Conservation (phyloP, 2,888 invertebrate genomes). For the Euzophera pinguis region DNA sequence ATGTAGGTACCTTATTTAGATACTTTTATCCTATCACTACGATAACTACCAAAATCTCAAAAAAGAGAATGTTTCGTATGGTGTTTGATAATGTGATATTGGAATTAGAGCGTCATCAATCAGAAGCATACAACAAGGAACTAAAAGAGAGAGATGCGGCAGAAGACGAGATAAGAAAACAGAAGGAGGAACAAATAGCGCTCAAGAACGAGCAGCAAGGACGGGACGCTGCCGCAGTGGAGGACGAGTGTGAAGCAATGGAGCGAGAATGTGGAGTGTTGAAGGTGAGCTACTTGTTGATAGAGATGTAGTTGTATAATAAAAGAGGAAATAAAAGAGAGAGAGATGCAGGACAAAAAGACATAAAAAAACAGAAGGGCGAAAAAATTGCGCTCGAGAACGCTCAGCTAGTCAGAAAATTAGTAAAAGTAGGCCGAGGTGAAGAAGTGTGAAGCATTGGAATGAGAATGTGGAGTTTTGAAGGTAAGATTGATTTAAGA, state of each 20-base stretch:
- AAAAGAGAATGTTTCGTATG: not conserved
- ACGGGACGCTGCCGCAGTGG: slow-evolving; percentile 38
- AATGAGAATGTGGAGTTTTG: slow-evolving; percentile 55
- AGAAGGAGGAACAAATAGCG: slow-evolving; percentile 35
- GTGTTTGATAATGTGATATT: not conserved
- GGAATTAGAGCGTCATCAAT: slow-evolving; percentile 29
- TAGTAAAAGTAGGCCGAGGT: too few species aligned
- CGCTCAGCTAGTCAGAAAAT: too few species aligned
- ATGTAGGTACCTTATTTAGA: too few species aligned
- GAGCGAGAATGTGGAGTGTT: slow-evolving; percentile 58
- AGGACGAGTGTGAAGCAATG: slow-evolving; percentile 45
- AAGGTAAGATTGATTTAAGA: slow-evolving; percentile 34
- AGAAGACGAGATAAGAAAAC: slow-evolving; percentile 35
- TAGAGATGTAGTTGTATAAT: too few species aligned
- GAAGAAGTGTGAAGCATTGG: slow-evolving; percentile 44
- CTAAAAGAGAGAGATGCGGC: slow-evolving; percentile 43
- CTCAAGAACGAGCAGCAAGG: slow-evolving; percentile 39
- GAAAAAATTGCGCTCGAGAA: too few species aligned
- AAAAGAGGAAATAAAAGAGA: too few species aligned
- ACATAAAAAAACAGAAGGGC: too few species aligned
- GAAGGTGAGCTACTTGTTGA: too few species aligned
- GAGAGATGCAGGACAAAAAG: too few species aligned
- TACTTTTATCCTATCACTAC: too few species aligned
- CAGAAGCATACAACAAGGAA: slow-evolving; percentile 37
- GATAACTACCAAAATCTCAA: too few species aligned